Evolutionary conservation across 2,113 vertebrate genomes (phyloP), one percentile per base, ranked within the genome.

Genomic region (Oryzias woworae): DNA sequence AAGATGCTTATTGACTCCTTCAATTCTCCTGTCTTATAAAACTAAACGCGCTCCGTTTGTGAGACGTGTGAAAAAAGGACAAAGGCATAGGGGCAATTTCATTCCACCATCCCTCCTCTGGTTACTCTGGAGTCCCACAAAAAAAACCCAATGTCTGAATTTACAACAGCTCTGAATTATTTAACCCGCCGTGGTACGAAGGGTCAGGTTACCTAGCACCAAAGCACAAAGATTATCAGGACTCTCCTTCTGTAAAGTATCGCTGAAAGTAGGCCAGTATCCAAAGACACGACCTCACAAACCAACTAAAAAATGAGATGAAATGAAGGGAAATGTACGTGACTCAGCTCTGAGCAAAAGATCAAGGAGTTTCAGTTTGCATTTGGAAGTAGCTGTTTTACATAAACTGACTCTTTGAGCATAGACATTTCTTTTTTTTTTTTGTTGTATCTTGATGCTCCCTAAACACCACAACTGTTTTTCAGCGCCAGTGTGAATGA

Each of bases 161-260:
- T 85, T 73, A 88, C 82, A 75, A 75, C 66, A 59, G 54, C 55
- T 48, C 59, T 90, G 77, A 90, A 90, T 89, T 80, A 90, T 90
- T 90, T 51, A 90, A 77, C 65, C 59, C 7, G 5, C 62, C 2
- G 66, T 56, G 77, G 72, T 65, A 43, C 69, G 45, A 57, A 62
- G 43, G 62, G 23, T 88, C 85, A 3, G 71, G 80, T 89, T 88
- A 87, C 87, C 47, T 17, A 71, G 36, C 51, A 55, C 49, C 66
- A 26, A 54, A 63, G 52, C 70, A 72, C 41, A 42, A 47, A 60
- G 56, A 75, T 64, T 74, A 61, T 63, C 50, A 7, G 0, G 42
- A 36, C 56, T 36, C 61, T 57, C 28, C 67, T 50, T 47, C 58
- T 64, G 63, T 54, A 82, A 72, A 51, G 53, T 56, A 59, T 71